A percentile compares a stretch with the other conserved stretches of the same genome.
These are phyloP conservation scores for Anoplopoma fimbria DNA, from an alignment of 2,113 vertebrate genomes.

Conservation along the genomic window DNA sequence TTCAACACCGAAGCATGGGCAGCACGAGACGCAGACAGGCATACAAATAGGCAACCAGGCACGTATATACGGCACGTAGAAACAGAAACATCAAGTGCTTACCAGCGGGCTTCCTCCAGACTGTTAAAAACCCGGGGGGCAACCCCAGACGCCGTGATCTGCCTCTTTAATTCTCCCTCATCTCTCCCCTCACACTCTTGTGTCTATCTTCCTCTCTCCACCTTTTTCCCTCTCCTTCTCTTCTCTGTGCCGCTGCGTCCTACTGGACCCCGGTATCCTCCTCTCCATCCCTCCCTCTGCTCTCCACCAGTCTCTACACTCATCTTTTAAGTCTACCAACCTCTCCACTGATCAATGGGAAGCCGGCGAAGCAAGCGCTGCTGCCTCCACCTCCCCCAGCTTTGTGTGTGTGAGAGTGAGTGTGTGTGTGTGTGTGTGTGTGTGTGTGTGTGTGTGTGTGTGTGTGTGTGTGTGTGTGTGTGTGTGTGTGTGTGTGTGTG, in stretches of 20 bases:
- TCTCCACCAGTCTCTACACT: conserved; percentile 65
- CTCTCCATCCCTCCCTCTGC: conserved; percentile 61
- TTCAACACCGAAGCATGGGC: conserved; percentile 55
- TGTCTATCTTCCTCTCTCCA: conserved; percentile 14
- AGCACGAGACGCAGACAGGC: conserved; percentile 49
- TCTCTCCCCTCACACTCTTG: conserved; percentile 17
- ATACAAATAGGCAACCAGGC: conserved; percentile 52
- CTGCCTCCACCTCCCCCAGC: conserved; percentile 76
- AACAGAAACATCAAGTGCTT: conserved; percentile 63
- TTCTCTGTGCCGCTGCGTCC: not conserved
- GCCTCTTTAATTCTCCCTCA: conserved; percentile 47
- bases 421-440: conserved; percentile 51
- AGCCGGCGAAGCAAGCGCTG: conserved; percentile 67
- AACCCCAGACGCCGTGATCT: conserved; percentile 52
- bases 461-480: no score
- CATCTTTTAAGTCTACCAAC: conserved; percentile 77
- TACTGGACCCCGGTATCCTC: conserved; percentile 15
- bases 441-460: conserved; percentile 50
- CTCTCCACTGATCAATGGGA: conserved; percentile 78
- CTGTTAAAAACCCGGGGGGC: conserved; percentile 43
- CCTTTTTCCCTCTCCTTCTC: not conserved
- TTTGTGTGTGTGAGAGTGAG: conserved; percentile 42
- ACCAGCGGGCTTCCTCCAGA: conserved; percentile 70
- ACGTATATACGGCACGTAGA: conserved; percentile 39
- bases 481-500: conserved; percentile 43